Percentiles rank a stretch among this genome's conserved stretches.
phyloP scores from a whole-genome alignment of 2,113 vertebrate genomes.

The Kryptolebias marmoratus region DNA sequence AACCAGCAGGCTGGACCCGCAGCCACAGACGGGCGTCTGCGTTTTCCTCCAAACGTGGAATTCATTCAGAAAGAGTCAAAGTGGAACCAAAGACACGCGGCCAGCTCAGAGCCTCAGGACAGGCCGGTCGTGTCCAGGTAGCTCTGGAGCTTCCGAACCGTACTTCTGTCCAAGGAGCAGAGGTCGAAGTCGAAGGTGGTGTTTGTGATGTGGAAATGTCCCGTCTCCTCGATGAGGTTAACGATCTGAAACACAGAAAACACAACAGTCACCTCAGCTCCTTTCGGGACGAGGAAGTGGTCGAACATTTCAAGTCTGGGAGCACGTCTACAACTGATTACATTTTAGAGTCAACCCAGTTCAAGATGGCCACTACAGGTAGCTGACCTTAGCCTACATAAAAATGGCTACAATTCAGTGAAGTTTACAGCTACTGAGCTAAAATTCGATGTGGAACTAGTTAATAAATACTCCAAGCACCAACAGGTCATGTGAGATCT shows the following conservation, averaged over 20 bases:
- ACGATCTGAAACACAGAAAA: slow-evolving; percentile 86
- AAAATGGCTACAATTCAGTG: no score
- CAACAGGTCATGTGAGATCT: no score
- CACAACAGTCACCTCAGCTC: neutral
- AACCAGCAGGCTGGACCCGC: slow-evolving; percentile 23
- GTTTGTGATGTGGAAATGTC: slow-evolving; percentile 99
- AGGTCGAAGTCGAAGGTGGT: slow-evolving; percentile 99
- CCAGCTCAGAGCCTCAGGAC: slow-evolving; percentile 84
- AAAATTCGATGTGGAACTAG: no score
- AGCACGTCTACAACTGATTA: no score
- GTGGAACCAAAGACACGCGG: slow-evolving; percentile 62
- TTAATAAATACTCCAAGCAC: no score
- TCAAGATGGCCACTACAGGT: no score
- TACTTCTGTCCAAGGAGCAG: slow-evolving; percentile 97
- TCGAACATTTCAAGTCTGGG: neutral
- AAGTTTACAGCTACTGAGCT: no score
- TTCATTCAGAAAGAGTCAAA: slow-evolving; percentile 54
- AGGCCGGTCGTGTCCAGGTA: slow-evolving; percentile 93
- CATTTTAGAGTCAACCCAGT: no score
- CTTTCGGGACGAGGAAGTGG: neutral
- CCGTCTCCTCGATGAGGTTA: slow-evolving; percentile 98
- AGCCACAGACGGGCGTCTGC: slow-evolving; percentile 60
- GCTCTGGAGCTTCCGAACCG: slow-evolving; percentile 97
- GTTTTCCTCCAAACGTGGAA: slow-evolving; percentile 77
- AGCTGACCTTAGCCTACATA: no score